Conservation (phyloP, 2,888 invertebrate species). For the Zootermopsis nevadensis region DNA sequence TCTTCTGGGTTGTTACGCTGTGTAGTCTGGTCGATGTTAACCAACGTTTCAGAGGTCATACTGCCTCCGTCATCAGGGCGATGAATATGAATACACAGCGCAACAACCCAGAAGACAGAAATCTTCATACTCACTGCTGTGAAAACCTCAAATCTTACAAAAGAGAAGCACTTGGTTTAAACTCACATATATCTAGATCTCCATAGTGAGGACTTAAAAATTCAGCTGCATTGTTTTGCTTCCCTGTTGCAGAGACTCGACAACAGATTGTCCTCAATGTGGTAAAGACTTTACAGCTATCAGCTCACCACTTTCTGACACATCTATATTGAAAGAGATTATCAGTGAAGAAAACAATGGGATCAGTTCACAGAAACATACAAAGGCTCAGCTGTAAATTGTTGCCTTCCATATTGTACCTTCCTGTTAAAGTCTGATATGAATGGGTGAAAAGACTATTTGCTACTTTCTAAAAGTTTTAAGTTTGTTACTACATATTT, state of each 20-base stretch:
- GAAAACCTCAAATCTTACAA: no score
- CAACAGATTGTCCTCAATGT: conserved; percentile 3
- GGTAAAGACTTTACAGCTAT: background rate
- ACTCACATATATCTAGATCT: no score
- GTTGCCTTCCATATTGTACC: background rate
- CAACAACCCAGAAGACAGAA: no score
- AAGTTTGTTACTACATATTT: background rate
- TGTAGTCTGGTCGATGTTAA: no score
- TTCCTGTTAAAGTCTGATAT: background rate
- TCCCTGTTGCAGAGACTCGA: background rate
- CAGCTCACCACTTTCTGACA: background rate
- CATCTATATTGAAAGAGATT: background rate
- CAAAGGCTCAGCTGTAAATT: background rate
- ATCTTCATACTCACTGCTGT: no score
- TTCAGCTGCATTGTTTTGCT: background rate
- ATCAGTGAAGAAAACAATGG: background rate
- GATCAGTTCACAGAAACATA: background rate
- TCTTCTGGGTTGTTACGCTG: no score
- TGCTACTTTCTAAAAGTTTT: no score
- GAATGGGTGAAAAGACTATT: background rate
- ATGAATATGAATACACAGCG: no score
- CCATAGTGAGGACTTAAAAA: no score
- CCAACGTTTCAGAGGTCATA: no score
- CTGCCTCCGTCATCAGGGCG: no score
- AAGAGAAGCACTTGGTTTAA: no score